Conservation (phyloP, 2,113 vertebrate genomes). For the Cercopithecus mona region DNA sequence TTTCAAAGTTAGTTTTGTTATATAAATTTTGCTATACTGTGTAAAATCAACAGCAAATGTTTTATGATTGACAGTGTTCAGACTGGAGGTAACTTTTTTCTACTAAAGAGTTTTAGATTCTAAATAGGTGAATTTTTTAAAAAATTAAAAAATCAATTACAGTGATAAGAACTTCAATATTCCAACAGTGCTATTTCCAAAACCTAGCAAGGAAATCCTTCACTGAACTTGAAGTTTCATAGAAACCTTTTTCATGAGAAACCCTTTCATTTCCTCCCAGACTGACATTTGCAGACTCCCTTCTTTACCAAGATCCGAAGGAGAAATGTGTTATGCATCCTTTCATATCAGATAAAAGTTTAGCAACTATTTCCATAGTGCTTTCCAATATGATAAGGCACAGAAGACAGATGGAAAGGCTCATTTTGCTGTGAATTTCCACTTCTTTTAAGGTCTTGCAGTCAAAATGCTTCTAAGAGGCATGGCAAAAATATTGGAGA, state of each 20-base stretch:
- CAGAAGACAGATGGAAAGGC: not conserved
- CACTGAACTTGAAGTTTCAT: constrained; percentile 32
- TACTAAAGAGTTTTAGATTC: not conserved
- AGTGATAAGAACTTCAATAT: not conserved
- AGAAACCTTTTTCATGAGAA: constrained; percentile 24
- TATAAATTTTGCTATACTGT: not conserved
- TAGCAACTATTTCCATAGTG: constrained; percentile 65
- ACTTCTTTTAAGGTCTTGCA: constrained; percentile 56
- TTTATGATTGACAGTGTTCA: not conserved
- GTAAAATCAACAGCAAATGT: not conserved
- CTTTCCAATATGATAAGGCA: constrained; percentile 65
- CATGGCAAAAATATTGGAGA: not conserved
- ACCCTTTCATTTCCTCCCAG: not conserved
- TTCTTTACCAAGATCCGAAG: constrained; percentile 52
- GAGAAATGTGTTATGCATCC: constrained; percentile 60
- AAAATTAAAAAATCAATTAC: not conserved
- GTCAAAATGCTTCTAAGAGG: not conserved
- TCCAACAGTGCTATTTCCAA: not conserved
- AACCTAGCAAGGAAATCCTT: constrained; percentile 55
- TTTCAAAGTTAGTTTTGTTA: constrained; percentile 36
- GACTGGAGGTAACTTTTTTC: constrained; percentile 22
- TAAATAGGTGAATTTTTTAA: not conserved
- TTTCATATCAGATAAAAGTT: constrained; percentile 70
- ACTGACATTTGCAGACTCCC: constrained; percentile 24
- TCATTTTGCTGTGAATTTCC: constrained; percentile 65